Percentiles rank a stretch among this genome's conserved stretches.
These are phyloP conservation scores for Sminthurinus aureus DNA, from an alignment of 2,888 invertebrate species.

Conservation along the genomic window DNA sequence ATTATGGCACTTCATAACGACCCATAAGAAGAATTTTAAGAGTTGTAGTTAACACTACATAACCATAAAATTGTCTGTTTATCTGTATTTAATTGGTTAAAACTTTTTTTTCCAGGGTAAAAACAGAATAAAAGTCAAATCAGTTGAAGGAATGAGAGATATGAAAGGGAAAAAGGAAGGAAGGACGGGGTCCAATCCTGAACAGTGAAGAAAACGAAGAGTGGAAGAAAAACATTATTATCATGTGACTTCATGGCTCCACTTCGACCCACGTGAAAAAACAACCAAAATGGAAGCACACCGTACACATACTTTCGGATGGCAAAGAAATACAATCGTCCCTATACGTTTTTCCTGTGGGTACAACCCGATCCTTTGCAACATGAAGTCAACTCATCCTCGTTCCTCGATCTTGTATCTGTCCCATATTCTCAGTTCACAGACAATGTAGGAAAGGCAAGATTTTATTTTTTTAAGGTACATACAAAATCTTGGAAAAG, in stretches of 20 bases:
- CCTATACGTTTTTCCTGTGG: background rate
- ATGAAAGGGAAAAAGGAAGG: background rate
- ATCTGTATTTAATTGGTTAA: constrained; percentile 42
- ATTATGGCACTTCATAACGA: constrained; percentile 38
- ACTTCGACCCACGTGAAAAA: constrained; percentile 11
- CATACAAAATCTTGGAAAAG: background rate
- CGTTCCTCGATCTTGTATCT: no score
- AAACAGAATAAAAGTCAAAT: background rate
- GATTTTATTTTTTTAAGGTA: background rate
- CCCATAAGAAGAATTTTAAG: constrained; percentile 44
- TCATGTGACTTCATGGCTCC: constrained; percentile 10
- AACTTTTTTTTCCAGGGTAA: constrained; percentile 21
- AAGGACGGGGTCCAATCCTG: background rate
- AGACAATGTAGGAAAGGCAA: background rate
- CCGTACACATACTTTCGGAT: background rate
- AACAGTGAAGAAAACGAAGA: background rate
- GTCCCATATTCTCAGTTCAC: no score
- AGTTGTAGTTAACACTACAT: constrained; percentile 46
- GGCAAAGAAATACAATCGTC: background rate
- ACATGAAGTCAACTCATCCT: no score
- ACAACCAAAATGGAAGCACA: background rate
- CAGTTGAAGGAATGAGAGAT: background rate
- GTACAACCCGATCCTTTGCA: background rate
- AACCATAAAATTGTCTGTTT: constrained; percentile 42
- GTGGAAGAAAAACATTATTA: background rate